Percentiles rank a stretch among this genome's conserved stretches.
phyloP scores from a whole-genome alignment of 2,113 vertebrate species.

The Telmatochromis brichardi region DNA sequence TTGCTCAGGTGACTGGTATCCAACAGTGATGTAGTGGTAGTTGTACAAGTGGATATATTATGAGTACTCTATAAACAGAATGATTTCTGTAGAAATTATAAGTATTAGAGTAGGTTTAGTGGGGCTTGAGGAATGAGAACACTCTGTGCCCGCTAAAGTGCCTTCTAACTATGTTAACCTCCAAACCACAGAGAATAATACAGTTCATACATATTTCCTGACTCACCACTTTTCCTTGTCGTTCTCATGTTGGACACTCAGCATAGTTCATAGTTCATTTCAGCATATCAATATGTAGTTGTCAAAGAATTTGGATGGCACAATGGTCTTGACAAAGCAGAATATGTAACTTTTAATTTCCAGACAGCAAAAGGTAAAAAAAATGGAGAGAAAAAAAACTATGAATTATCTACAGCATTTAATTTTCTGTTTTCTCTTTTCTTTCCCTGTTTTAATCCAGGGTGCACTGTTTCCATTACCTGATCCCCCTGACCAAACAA shows the following conservation, averaged over 20 bases:
- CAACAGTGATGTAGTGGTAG: not conserved
- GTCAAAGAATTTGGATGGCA: not conserved
- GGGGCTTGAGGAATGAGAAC: not conserved
- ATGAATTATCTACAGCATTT: not conserved
- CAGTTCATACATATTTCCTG: not conserved
- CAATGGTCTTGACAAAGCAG: not conserved
- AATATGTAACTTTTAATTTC: not conserved
- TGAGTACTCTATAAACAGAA: not conserved
- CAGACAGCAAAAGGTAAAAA: not conserved
- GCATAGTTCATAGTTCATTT: not conserved
- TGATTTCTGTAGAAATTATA: not conserved
- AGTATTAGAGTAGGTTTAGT: not conserved
- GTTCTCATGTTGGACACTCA: not conserved
- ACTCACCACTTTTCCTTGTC: not conserved
- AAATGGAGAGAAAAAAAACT: not conserved
- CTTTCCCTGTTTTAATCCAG: constrained; percentile 55
- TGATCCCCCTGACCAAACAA: constrained; percentile 93
- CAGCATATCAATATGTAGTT: not conserved
- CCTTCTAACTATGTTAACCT: not conserved
- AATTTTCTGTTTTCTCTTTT: not conserved
- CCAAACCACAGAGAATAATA: not conserved
- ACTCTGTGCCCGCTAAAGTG: not conserved
- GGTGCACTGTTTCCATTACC: constrained; percentile 96
- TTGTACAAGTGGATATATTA: not conserved
- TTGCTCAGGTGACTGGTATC: not conserved